Base-by-base conservation (phyloP, 2,113 vertebrate species). In the Bagarius yarrelli region DNA sequence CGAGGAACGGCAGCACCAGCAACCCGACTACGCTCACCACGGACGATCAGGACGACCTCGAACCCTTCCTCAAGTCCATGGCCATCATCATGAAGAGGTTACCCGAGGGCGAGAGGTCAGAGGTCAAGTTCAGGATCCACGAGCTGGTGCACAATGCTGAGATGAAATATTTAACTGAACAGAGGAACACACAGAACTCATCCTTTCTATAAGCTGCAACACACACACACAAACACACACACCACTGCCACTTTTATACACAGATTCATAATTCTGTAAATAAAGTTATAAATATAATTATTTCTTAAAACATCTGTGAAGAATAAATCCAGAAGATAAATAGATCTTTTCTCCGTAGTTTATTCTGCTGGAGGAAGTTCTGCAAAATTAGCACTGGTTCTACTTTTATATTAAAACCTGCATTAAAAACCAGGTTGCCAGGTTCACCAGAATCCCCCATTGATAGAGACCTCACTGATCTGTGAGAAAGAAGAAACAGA, bases 41-140 rank as follows among this genome's bases (percentile, higher is more conserved):
- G 0, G 60, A 75, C 50, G 47, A 75, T 25, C 80, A 76, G 80
- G 80, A 81, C 36, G 80, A 81, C 53, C 60, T 81, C 2, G 80
- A 81, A 8, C 80, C 80, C 23, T 81, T 81, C 63, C 61, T 81
- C 15, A 81, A 76, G 12, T 81, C 80, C 72, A 81, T 81, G 80
- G 25, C 61, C 52, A 81, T 81, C 61, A 67, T 81, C 34, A 76
- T 81, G 72, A 75, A 57, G 61, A 64, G 61, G 72, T 55, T 81
- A 21, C 80, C 80, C 1, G 80, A 67, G 19, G 13, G 60, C 19
- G 72, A 57, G 47, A 53, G 72, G n/a, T 75, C 80, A 8, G 72
- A 67, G 56, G 60, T 76, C 16, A 81, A 81, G 72, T 76, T 81
- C 44, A 67, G 52, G 32, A 76, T 81, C 53, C 80, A 81, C 8